phyloP scores from a whole-genome alignment of 2,888 invertebrate species.

The Alcis repandata region DNA sequence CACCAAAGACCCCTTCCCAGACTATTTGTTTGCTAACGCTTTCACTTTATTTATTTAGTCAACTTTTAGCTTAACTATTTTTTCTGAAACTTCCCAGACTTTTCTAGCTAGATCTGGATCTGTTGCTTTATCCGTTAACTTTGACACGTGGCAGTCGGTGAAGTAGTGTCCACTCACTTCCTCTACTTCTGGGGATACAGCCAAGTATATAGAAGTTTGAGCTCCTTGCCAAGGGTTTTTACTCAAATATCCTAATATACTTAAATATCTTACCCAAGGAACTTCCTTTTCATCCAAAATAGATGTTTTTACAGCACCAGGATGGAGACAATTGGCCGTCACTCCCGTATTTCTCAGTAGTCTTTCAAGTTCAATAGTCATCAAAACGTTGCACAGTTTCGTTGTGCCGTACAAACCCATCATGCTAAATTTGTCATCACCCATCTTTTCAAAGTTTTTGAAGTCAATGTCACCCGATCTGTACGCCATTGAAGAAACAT shows the following conservation, averaged over 20 bases:
- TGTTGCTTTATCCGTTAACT: constrained; percentile 71
- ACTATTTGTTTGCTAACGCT: background rate
- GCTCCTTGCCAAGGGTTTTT: constrained; percentile 70
- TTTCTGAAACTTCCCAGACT: constrained; percentile 88
- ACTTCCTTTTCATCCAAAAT: constrained; percentile 65
- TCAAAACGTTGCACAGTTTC: constrained; percentile 92
- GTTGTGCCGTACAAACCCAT: constrained; percentile 77
- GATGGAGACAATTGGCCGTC: constrained; percentile 93
- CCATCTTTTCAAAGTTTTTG: constrained; percentile 59
- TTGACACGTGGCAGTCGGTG: constrained; percentile 80
- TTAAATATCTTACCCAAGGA: constrained; percentile 59
- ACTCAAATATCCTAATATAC: constrained; percentile 57
- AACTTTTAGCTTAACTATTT: constrained; percentile 39
- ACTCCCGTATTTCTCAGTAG: constrained; percentile 89
- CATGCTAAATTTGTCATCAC: constrained; percentile 45
- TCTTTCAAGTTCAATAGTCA: constrained; percentile 90
- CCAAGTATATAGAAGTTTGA: constrained; percentile 85
- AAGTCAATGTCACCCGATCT: constrained; percentile 59
- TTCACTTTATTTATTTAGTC: background rate
- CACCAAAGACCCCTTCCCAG: no score
- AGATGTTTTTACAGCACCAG: constrained; percentile 89
- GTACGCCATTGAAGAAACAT: constrained; percentile 70
- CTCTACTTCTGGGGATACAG: constrained; percentile 83
- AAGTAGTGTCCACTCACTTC: constrained; percentile 88
- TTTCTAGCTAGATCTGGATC: constrained; percentile 83